Base-by-base conservation (phyloP, 2,888 invertebrate genomes). In the Cryptocephalus primarius region DNA sequence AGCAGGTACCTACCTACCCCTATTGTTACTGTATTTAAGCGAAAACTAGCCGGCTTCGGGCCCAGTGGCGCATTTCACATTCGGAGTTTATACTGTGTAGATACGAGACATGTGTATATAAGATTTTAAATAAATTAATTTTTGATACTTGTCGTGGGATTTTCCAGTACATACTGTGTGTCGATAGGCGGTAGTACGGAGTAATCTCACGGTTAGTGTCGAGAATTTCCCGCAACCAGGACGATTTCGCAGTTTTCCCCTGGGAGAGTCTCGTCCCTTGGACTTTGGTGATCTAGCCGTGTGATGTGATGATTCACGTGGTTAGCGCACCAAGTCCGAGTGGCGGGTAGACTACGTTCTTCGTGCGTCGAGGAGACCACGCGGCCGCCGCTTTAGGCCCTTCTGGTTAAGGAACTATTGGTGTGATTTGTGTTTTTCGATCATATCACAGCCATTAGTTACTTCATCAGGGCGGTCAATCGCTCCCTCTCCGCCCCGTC, bases 221-320 rank as follows among this genome's bases (percentile, higher is more conserved):
- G 32, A 43, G 45, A 42, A 6, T 36, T 36, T 2, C 12, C 41
- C 10, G 9, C 4, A 9, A 14, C 9, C 10, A 10, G 9, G 10
- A 31, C 6, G 11, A 33, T 32, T 9, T 12, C 13, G 34, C 10
- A 41, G 3, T 33, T 36, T n/a, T 36, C 36, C 12, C n/a, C n/a
- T 34, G n/a, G n/a, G n/a, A n/a, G n/a, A n/a, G n/a, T n/a, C 49
- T 48, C 41, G 44, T 42, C 42, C 44, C 51, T 50, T 53, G 45
- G 55, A 66, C 69, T 69, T 69, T 69, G 69, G 69, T 69, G 68
- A 68, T 69, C 69, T 69, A 69, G 69, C 69, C 68, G 67, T 67
- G 68, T 68, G 69, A 67, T 45, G 46, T 55, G 55, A 52, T 48
- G 44, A 46, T 55, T 63, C 65, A 59, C 57, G 53, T 57, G 66